Evolutionary conservation across 1,140 invertebrate genomes (phyloP), one percentile per base, ranked within the genome.

Genomic region (Nautilus pompilius): DNA sequence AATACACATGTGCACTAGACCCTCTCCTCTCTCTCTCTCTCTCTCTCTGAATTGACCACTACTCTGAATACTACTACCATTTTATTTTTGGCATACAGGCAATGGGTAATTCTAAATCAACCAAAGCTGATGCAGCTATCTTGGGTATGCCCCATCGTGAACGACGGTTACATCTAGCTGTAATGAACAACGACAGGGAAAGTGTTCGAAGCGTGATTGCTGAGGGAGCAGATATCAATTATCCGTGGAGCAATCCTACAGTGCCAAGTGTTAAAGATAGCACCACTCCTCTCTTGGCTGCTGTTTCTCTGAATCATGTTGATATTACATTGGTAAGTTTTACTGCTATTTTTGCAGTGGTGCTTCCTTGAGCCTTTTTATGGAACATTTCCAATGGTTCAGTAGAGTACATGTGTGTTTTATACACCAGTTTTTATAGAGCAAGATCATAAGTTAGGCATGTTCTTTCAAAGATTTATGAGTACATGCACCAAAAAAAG

Each of bases 221-320:
- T 4, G 67, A 75, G 34, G 76, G 77, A n/a, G 78, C 75, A 20
- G 77, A 82, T 57, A 66, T 82, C 17, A 80, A 82, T 62, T 80
- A 80, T 58, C 80, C 80, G 4, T 82, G 78, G 78, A 77, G 71
- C 59, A 80, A 80, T 57, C 77, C 79, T 0, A 67, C 76, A 32
- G 74, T 80, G 10, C 79, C 79, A 5, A 80, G 78, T 67, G 74
- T 82, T 8, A 82, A 82, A 56, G 80, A 82, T 60, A 80, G 80
- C 45, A 80, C 75, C 10, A 82, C 80, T 2, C 80, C 80, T 15
- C 68, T 82, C 3, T 68, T 80, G 29, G 77, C 77, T 55, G 79
- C 80, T 29, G 80, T 82, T 1, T 82, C 80, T 4, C 69, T 82
- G 5, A 82, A 82, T 59, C 74, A 80, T 74, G 77, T 77, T 30